Evolutionary conservation across 1,140 invertebrate species (phyloP).

Genomic region (Drosophila elegans): DNA sequence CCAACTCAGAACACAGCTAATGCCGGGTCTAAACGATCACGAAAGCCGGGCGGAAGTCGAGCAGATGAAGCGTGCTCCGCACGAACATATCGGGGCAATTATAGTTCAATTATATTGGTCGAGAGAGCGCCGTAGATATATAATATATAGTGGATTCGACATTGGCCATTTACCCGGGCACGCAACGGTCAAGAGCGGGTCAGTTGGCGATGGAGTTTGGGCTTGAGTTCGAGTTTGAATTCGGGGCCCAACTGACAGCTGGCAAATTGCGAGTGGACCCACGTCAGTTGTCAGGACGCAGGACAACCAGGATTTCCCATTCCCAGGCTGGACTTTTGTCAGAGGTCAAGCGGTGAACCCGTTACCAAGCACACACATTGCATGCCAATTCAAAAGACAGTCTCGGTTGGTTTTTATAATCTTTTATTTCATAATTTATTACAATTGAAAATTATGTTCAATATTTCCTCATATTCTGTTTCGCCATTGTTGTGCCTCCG

Average conservation of each 20-base stretch:
- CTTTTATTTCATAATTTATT: conserved; percentile 83
- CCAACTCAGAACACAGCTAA: conserved; percentile 48
- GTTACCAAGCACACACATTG: conserved; percentile 2
- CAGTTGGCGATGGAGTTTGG: conserved; percentile 35
- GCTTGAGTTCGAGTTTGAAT: conserved; percentile 23
- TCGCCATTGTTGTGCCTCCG: conserved; percentile 15
- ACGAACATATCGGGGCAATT: conserved; percentile 66
- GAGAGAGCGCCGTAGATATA: conserved; percentile 24
- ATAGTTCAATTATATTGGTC: conserved; percentile 76
- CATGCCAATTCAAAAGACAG: conserved; percentile 15
- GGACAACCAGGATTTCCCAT: conserved; percentile 40
- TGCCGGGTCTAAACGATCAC: conserved; percentile 49
- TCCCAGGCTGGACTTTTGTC: neutral
- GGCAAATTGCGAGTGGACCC: conserved; percentile 68
- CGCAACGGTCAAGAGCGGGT: conserved; percentile 38
- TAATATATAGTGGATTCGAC: conserved; percentile 13
- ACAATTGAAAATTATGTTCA: conserved; percentile 82
- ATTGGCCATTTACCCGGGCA: neutral
- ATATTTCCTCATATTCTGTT: conserved; percentile 67
- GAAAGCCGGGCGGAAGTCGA: conserved; percentile 47
- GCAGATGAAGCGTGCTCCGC: conserved; percentile 64
- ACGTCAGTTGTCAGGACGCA: conserved; percentile 65
- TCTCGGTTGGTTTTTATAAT: conserved; percentile 69
- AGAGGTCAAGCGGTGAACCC: conserved; percentile 30
- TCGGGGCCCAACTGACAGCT: conserved; percentile 57